These are phyloP conservation scores for Dryococelus australis DNA, from an alignment of 2,888 invertebrate genomes.

Conservation along the genomic window DNA sequence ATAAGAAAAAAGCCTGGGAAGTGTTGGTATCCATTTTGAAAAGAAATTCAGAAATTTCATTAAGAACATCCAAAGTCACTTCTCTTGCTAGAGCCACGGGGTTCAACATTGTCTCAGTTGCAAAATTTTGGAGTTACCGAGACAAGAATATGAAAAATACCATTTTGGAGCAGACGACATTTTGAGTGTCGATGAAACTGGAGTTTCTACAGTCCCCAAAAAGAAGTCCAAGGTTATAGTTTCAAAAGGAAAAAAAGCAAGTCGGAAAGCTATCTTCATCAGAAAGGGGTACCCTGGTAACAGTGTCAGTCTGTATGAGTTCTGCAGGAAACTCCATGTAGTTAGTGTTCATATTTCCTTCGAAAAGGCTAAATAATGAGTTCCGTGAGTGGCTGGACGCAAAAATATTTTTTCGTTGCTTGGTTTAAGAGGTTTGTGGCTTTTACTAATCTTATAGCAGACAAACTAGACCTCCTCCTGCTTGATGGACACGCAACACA, in stretches of 20 bases:
- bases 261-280: background rate
- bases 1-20: background rate
- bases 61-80: background rate
- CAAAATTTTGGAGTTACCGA: background rate
- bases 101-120: background rate
- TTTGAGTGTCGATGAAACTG: background rate
- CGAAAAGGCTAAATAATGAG: background rate
- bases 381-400: background rate
- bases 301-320: background rate
- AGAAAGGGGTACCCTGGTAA: background rate
- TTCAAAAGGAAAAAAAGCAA: background rate
- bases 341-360: background rate
- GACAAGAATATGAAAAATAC: background rate
- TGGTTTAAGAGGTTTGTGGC: conserved; percentile 16
- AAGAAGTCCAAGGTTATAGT: background rate
- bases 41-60: background rate
- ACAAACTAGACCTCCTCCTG: background rate
- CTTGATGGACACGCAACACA: background rate
- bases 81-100: background rate
- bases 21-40: background rate
- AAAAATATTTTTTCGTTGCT: background rate
- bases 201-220: background rate
- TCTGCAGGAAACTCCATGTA: background rate
- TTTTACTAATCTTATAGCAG: background rate
- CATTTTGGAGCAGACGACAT: background rate